Evolutionary conservation across 2,113 vertebrate genomes (phyloP).

Genomic region (Cyphomyrus discorhynchus): DNA sequence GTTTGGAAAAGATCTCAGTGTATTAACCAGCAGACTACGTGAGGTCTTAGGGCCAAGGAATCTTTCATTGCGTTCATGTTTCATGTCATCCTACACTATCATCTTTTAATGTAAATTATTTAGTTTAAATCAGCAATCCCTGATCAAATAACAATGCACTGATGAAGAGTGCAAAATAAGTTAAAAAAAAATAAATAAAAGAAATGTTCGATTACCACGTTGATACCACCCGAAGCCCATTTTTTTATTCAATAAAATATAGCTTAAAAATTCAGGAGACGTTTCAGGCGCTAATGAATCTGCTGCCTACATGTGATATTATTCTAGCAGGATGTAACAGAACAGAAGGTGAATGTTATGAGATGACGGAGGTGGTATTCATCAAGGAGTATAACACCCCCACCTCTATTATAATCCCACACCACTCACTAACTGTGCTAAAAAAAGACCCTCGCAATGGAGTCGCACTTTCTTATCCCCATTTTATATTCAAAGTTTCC

Average conservation of each 20-base stretch:
- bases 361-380: conserved; percentile 43
- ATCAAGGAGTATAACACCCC: conserved; percentile 30
- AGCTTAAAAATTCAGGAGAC: conserved; percentile 55
- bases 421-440: conserved; percentile 5
- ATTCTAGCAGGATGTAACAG: conserved; percentile 48
- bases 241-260: conserved; percentile 47
- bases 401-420: background rate
- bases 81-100: background rate
- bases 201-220: conserved; percentile 40
- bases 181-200: conserved; percentile 26
- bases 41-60: background rate
- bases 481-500: background rate
- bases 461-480: conserved; percentile 28
- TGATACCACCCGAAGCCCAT: conserved; percentile 25
- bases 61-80: background rate
- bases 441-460: conserved; percentile 11
- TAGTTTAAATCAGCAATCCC: conserved; percentile 26
- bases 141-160: conserved; percentile 54
- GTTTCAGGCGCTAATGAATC: conserved; percentile 54
- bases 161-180: conserved; percentile 42
- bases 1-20: conserved; percentile 55
- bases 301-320: conserved; percentile 48
- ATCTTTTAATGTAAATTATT: background rate
- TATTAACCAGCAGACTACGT: background rate
- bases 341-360: conserved; percentile 39